phyloP scores from a whole-genome alignment of 2,888 invertebrate genomes.

The Spilarctia lutea region DNA sequence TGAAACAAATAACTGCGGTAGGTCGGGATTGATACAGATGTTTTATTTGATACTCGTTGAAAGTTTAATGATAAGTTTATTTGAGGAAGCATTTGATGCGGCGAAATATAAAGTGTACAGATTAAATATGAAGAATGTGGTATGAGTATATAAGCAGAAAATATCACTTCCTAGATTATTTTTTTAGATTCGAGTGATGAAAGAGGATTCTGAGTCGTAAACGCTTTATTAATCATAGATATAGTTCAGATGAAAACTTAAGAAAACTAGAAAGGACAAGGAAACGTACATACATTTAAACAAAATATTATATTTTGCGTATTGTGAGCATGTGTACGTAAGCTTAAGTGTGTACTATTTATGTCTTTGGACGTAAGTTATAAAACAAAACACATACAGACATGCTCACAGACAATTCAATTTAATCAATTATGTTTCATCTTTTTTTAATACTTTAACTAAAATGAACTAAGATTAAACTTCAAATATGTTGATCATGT shows the following conservation, averaged over 20 bases:
- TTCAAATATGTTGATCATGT: not conserved
- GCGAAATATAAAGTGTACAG: not conserved
- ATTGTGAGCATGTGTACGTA: not conserved
- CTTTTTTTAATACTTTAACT: no score
- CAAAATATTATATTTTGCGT: no score
- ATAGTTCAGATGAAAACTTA: not conserved
- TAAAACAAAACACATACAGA: no score
- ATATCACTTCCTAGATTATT: not conserved
- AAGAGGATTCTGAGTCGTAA: not conserved
- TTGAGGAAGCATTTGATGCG: constrained; percentile 5
- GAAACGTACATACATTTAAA: no score
- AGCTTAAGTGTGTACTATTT: not conserved
- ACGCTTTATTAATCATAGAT: not conserved
- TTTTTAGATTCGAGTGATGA: not conserved
- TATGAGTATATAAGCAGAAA: not conserved
- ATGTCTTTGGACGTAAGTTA: no score
- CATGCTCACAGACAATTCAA: no score
- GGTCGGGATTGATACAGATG: constrained; percentile 4
- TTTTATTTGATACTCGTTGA: constrained; percentile 8
- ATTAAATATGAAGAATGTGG: not conserved
- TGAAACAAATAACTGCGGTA: constrained; percentile 11
- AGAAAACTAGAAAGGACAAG: not conserved
- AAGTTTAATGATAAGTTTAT: constrained; percentile 10
- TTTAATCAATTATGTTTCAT: no score
- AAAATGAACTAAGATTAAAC: not conserved